Conservation (phyloP, 2,113 vertebrate species). For the Cottus gobio region DNA sequence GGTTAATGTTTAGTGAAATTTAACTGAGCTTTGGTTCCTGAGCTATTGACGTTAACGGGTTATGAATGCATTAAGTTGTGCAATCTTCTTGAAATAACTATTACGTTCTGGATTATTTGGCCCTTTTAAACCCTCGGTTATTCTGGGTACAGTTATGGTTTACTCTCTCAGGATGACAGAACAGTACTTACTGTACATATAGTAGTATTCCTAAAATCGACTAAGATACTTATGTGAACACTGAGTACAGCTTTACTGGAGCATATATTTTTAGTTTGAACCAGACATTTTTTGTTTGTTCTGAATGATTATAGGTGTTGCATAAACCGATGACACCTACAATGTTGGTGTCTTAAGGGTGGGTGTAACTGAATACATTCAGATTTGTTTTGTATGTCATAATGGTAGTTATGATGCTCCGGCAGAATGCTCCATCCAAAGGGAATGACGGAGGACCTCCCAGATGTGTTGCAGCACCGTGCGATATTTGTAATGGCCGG, state of each 20-base stretch:
- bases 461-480: slow-evolving; percentile 64
- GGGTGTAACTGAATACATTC: not conserved
- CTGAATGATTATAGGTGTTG: not conserved
- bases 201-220: not conserved
- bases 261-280: not conserved
- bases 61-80: not conserved
- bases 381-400: not conserved
- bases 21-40: too few relatives aligned
- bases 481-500: slow-evolving; percentile 70
- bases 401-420: not conserved
- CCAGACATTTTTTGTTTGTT: not conserved
- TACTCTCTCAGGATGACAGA: not conserved
- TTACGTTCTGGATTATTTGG: not conserved
- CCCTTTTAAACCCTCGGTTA: not conserved
- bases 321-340: not conserved
- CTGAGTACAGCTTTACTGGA: not conserved
- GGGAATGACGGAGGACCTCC: slow-evolving; percentile 16
- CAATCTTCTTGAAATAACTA: not conserved
- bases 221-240: too few relatives aligned
- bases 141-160: not conserved
- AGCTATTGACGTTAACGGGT: not conserved
- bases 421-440: not conserved
- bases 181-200: not conserved
- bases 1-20: not conserved
- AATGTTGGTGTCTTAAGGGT: slow-evolving; percentile 14